These are phyloP conservation scores for Hepsetus odoe DNA, from an alignment of 2,113 vertebrate genomes.

Conservation along the genomic window DNA sequence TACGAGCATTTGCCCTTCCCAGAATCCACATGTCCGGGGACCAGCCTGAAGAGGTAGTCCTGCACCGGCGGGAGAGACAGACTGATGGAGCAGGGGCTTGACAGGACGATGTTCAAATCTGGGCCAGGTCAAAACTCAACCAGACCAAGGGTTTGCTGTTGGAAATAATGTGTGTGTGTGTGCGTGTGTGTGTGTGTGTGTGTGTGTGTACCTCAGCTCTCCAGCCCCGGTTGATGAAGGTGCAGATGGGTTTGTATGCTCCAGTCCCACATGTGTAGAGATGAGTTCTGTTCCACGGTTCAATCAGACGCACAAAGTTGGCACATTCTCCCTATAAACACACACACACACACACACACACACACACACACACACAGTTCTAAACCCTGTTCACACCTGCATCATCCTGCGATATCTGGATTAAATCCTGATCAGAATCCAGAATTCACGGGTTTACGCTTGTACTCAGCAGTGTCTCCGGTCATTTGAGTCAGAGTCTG, in stretches of 20 bases:
- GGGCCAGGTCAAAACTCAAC: too few relatives aligned
- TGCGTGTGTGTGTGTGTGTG: not conserved
- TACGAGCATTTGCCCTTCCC: conserved; percentile 85
- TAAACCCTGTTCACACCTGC: too few relatives aligned
- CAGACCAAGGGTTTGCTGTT: too few relatives aligned
- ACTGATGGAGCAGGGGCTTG: too few relatives aligned
- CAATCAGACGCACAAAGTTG: conserved; percentile 80
- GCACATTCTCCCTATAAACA: conserved; percentile 73
- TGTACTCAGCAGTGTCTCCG: too few relatives aligned
- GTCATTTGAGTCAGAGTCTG: too few relatives aligned
- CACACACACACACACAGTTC: conserved; percentile 3
- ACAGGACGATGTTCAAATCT: too few relatives aligned
- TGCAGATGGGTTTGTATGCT: conserved; percentile 83
- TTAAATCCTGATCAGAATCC: too few relatives aligned
- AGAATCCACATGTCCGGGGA: conserved; percentile 78
- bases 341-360: conserved; percentile 32
- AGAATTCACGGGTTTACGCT: too few relatives aligned
- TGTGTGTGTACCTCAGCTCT: conserved; percentile 77
- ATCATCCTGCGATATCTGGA: too few relatives aligned
- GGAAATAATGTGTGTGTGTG: not conserved
- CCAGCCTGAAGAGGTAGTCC: conserved; percentile 85
- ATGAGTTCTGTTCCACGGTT: conserved; percentile 85
- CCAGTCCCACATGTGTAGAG: conserved; percentile 84
- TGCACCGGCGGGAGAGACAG: conserved; percentile 49
- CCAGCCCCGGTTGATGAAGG: conserved; percentile 83